Conservation (phyloP, 1,140 invertebrate genomes). For the Zaprionus camerounensis region DNA sequence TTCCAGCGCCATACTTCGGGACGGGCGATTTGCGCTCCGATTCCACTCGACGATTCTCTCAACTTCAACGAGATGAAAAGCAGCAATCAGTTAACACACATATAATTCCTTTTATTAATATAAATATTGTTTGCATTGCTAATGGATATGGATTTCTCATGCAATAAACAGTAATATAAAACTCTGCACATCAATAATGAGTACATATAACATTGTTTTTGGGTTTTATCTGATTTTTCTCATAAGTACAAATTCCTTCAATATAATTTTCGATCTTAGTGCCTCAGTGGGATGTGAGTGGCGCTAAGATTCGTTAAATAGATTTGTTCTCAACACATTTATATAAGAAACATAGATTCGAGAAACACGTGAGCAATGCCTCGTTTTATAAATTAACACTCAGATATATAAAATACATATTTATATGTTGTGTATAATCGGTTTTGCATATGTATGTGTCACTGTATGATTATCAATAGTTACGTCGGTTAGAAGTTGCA, state of each 20-base stretch:
- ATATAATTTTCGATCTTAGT: conserved; percentile 25
- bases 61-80: too few relatives aligned
- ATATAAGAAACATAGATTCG: conserved; percentile 45
- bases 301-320: conserved; percentile 20
- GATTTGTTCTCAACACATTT: conserved; percentile 40
- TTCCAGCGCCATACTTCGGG: too few relatives aligned
- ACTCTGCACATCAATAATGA: conserved; percentile 58
- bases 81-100: conserved; percentile 27
- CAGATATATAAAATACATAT: conserved; percentile 61
- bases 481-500: conserved; percentile 21
- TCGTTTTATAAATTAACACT: conserved; percentile 49
- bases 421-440: conserved; percentile 24
- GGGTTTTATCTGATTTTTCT: conserved; percentile 39
- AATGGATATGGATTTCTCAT: conserved; percentile 48
- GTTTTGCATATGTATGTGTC: conserved; percentile 16
- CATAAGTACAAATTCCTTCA: conserved; percentile 56
- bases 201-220: conserved; percentile 44
- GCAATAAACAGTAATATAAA: conserved; percentile 63
- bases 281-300: conserved; percentile 10
- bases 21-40: too few relatives aligned
- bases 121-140: conserved; percentile 53
- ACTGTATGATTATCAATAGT: conserved; percentile 43
- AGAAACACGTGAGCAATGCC: conserved; percentile 19
- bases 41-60: too few relatives aligned
- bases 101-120: conserved; percentile 55